Base-by-base conservation (phyloP, 2,888 invertebrate genomes). In the Yponomeuta cagnagella region DNA sequence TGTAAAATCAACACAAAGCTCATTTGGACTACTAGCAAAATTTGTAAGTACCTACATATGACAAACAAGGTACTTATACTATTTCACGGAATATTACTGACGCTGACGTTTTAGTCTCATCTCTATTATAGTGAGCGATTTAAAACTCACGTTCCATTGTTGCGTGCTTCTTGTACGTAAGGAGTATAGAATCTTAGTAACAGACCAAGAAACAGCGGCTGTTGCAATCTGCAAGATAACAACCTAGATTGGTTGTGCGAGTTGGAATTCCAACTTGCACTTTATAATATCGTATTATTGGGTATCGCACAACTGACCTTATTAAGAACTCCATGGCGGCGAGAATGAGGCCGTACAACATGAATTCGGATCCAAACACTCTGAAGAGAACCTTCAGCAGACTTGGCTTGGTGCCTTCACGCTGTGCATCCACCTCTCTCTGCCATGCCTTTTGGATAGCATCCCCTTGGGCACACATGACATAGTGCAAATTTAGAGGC, bases 401-500 rank as follows among this genome's bases (percentile, higher is more conserved):
- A 75, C 95, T 95, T 0, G 95, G 95, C 69, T 89, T 85, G 63
- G 79, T 10, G 78, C 75, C 73, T 10, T 75, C 72, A 10, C 73
- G 65, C 10, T 75, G 72, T 65, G 79, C 78, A 68, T 85, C 82
- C 72, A 94, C 88, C 83, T 95, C 95, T 58, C 82, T 79, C 30
- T 94, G 90, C 96, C 95, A 96, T 71, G 91, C 90, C 73, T 84
- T 88, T 78, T 94, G 93, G 74, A 96, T 84, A 73, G 93, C 92
- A 78, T 95, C 93, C 33, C 96, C 96, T 79, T 93, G 80, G n/a
- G 70, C 73, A 72, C 70, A 10, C 43, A 6, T 43, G 3, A 33
- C 31, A 9, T 10, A 66, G 12, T 12, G 8, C 10, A 33, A 65
- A 65, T 37, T 6, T 30, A 65, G 65, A 33, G 23, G 5, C 31